phyloP scores from a whole-genome alignment of 2,113 vertebrate species.

The rat (Rattus norvegicus) region DNA sequence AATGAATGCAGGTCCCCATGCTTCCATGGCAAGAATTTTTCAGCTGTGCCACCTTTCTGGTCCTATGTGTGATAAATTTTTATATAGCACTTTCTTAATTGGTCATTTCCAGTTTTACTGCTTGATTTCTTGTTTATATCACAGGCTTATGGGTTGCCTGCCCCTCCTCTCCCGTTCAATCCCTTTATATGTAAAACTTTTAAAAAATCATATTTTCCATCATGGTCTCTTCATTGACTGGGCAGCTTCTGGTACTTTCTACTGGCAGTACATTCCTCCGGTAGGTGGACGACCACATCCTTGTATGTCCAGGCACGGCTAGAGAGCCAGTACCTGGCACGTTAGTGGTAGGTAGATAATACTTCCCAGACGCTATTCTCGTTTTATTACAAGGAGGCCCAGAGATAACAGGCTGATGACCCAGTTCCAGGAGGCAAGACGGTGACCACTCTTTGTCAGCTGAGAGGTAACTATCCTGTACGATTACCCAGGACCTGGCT shows the following conservation, averaged over 20 bases:
- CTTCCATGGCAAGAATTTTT: neutral
- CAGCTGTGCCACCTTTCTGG: neutral
- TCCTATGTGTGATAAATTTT: neutral
- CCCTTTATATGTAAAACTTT: neutral
- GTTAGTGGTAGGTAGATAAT: neutral
- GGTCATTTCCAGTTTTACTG: neutral
- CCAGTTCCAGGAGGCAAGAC: neutral
- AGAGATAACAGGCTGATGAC: neutral
- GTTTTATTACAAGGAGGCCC: neutral
- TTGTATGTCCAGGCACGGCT: neutral
- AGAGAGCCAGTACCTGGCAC: neutral
- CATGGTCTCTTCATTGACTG: neutral
- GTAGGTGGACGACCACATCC: rapidly evolving
- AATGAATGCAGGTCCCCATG: neutral
- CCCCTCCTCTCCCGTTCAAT: neutral
- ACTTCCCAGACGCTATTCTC: neutral
- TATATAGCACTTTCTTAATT: neutral
- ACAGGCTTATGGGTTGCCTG: neutral
- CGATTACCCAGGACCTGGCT: neutral
- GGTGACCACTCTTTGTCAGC: neutral
- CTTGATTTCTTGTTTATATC: neutral
- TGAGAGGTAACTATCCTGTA: neutral
- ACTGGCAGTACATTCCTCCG: neutral
- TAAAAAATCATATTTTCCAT: neutral
- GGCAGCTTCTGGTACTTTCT: neutral